These are phyloP conservation scores for Gephyroberyx darwinii DNA, from an alignment of 2,797 vertebrate genomes.

Conservation along the genomic window DNA sequence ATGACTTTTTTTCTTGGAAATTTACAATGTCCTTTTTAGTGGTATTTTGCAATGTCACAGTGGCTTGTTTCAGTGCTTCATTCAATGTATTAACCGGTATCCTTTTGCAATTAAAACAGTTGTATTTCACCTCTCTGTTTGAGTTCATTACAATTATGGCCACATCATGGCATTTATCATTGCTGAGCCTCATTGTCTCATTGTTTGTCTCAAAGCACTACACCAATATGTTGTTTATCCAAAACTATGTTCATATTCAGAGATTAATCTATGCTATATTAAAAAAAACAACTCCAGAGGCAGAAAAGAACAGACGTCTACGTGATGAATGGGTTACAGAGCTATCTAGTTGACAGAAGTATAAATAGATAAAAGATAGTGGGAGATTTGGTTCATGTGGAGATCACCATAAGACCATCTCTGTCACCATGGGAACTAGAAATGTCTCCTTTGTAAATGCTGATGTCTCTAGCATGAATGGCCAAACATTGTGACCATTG, in stretches of 20 bases:
- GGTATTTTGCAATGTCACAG: conserved; percentile 79
- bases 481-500: not conserved
- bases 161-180: not conserved
- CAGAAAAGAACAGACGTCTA: not conserved
- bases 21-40: conserved; percentile 73
- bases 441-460: conserved; percentile 57
- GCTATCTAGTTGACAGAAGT: not conserved
- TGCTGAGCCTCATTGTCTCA: not conserved
- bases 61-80: conserved; percentile 81
- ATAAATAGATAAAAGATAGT: conserved; percentile 36
- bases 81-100: conserved; percentile 80
- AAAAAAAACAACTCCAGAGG: not conserved
- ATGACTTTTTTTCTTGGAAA: conserved; percentile 63
- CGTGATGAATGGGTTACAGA: not conserved
- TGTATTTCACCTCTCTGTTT: conserved; percentile 64
- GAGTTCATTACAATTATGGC: conserved; percentile 1
- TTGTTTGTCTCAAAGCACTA: not conserved
- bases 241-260: not conserved
- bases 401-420: conserved; percentile 25
- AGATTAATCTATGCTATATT: not conserved
- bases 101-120: conserved; percentile 80
- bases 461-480: conserved; percentile 22
- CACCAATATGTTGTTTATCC: not conserved
- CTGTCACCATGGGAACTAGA: conserved; percentile 65
- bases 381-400: conserved; percentile 32